Conservation (phyloP, 2,888 invertebrate genomes). For the Caenorhabditis plicata region DNA sequence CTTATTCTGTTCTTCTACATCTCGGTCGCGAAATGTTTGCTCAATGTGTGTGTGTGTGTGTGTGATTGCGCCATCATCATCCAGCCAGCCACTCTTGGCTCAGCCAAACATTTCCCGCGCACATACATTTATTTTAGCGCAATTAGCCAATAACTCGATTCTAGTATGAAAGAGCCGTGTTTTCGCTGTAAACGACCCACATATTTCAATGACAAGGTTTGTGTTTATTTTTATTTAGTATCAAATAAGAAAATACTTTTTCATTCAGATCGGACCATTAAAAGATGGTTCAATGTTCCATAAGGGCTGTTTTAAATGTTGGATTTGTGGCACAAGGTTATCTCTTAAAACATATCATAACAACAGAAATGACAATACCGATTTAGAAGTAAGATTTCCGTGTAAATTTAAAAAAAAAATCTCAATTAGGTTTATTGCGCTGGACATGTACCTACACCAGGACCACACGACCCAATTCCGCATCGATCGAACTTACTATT, state of each 20-base stretch:
- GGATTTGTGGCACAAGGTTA: conserved; percentile 66
- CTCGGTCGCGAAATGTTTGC: too few species aligned
- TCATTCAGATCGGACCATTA: conserved; percentile 60
- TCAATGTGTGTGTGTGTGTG: too few species aligned
- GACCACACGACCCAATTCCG: conserved; percentile 66
- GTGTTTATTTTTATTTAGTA: background rate
- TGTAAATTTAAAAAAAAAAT: too few species aligned
- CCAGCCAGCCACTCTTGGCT: too few species aligned
- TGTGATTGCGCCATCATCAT: too few species aligned
- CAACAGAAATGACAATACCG: conserved; percentile 65
- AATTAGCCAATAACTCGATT: too few species aligned
- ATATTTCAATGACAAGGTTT: conserved; percentile 65
- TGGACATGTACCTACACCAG: conserved; percentile 66
- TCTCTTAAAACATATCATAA: conserved; percentile 66
- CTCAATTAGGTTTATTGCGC: conserved; percentile 64
- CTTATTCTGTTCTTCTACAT: too few species aligned
- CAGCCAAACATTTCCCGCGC: too few species aligned
- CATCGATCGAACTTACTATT: conserved; percentile 65
- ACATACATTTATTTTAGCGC: too few species aligned
- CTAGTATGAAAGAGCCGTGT: conserved; percentile 65
- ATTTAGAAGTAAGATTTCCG: conserved; percentile 65
- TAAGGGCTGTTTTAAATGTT: conserved; percentile 66
- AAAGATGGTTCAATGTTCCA: conserved; percentile 66
- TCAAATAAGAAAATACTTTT: background rate
- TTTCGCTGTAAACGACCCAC: conserved; percentile 65